A percentile compares a stretch with the other conserved stretches of the same genome.
These are phyloP conservation scores for Chionomys nivalis DNA, from an alignment of 2,113 vertebrate species.

Conservation along the genomic window DNA sequence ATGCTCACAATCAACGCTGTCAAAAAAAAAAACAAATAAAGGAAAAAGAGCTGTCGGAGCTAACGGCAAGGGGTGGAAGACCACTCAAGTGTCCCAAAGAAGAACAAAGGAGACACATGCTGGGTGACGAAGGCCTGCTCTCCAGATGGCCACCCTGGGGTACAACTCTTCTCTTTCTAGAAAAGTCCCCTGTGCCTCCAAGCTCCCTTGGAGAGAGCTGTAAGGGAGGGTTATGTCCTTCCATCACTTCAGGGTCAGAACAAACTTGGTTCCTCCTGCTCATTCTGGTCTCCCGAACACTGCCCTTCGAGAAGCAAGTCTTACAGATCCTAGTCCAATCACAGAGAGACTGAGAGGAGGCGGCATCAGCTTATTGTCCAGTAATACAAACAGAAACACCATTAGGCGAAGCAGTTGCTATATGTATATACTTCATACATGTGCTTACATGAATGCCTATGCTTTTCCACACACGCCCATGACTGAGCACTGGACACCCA, in stretches of 20 bases:
- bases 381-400: not conserved
- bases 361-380: not conserved
- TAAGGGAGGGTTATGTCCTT: not conserved
- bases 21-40: not conserved
- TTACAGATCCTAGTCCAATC: not conserved
- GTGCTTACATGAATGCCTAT: no score
- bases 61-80: not conserved
- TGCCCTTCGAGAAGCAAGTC: not conserved
- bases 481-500: not conserved
- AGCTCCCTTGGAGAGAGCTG: not conserved
- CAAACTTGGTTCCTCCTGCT: not conserved
- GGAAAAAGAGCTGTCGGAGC: not conserved
- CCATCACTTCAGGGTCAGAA: not conserved
- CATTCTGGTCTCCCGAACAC: not conserved
- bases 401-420: not conserved
- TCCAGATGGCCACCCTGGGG: no score
- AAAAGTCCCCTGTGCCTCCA: not conserved
- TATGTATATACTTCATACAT: not conserved
- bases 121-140: not conserved
- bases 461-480: not conserved
- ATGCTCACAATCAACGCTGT: not conserved
- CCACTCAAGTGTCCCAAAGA: not conserved
- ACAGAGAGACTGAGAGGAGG: not conserved
- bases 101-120: not conserved
- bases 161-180: not conserved